Conservation (phyloP, 2,797 vertebrate genomes). For the Toxotes lorentzi region DNA sequence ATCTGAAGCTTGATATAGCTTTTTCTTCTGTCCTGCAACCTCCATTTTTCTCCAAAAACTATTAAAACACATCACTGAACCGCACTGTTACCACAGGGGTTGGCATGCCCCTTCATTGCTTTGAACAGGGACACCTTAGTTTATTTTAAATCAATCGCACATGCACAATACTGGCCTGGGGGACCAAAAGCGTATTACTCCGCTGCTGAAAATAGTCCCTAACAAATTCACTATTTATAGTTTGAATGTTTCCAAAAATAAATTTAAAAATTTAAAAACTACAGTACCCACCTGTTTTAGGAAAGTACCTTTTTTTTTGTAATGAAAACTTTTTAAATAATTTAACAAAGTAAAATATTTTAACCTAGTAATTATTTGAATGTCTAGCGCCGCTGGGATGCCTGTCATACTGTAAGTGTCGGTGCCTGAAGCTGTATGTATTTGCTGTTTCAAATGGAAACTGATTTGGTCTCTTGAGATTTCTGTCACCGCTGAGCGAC, state of each 20-base stretch:
- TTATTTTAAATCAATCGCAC: slow-evolving; percentile 16
- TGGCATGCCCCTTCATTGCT: slow-evolving; percentile 4
- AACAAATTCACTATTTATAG: not conserved
- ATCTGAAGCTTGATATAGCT: not conserved
- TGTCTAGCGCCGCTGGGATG: slow-evolving; percentile 31
- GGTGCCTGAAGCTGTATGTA: slow-evolving; percentile 18
- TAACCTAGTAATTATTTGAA: slow-evolving; percentile 14
- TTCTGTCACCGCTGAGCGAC: too few relatives aligned
- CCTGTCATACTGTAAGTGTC: slow-evolving; percentile 12
- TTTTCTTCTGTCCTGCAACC: not conserved
- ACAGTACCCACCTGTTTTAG: not conserved
- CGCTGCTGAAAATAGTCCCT: not conserved
- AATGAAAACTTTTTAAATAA: too few relatives aligned
- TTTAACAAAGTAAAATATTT: too few relatives aligned
- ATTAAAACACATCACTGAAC: slow-evolving; percentile 37
- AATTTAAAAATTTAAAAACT: too few relatives aligned
- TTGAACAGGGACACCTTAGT: not conserved
- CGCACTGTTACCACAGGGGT: not conserved
- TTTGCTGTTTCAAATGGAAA: too few relatives aligned
- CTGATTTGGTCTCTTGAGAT: not conserved
- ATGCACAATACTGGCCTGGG: not conserved
- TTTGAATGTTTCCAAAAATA: not conserved
- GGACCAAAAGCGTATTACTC: slow-evolving; percentile 5
- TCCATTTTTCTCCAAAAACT: slow-evolving; percentile 1
- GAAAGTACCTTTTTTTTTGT: not conserved